Conservation (phyloP, 2,113 vertebrate species). For the Oophaga pumilio region DNA sequence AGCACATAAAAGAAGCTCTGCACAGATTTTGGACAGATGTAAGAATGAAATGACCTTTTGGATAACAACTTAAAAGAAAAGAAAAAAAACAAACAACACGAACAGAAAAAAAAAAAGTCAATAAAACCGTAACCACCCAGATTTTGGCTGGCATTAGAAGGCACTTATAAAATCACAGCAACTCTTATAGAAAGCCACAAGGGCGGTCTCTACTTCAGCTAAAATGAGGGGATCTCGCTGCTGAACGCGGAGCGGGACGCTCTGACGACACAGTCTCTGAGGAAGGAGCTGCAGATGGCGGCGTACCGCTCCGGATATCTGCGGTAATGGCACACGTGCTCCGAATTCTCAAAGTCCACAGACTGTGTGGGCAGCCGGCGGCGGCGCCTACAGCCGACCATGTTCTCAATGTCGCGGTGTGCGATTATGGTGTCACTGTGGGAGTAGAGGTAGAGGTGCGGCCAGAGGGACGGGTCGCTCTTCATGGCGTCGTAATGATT, state of each 20-base stretch:
- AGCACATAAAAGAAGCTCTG: no score
- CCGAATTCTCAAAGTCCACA: slow-evolving; percentile 83
- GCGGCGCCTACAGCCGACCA: slow-evolving; percentile 72
- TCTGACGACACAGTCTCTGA: slow-evolving; percentile 73
- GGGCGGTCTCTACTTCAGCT: not conserved
- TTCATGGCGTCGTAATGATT: slow-evolving; percentile 86
- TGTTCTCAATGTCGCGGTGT: slow-evolving; percentile 77
- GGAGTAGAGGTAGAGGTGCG: slow-evolving; percentile 92
- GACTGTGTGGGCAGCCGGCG: slow-evolving; percentile 74
- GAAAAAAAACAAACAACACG: no score
- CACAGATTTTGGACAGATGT: no score
- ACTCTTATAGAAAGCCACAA: no score
- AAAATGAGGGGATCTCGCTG: not conserved
- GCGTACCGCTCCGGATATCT: slow-evolving; percentile 84
- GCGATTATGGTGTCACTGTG: slow-evolving; percentile 79
- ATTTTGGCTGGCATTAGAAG: not conserved
- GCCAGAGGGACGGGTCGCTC: slow-evolving; percentile 80
- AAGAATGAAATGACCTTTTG: no score
- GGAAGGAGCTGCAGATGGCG: slow-evolving; percentile 78
- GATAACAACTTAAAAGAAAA: no score
- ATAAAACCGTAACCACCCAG: no score
- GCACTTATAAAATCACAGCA: not conserved
- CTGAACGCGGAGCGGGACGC: slow-evolving; percentile 40
- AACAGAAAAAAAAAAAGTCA: no score
- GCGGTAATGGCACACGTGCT: slow-evolving; percentile 85